Conservation (phyloP, 2,888 invertebrate genomes). For the Himalopsyche anomala region DNA sequence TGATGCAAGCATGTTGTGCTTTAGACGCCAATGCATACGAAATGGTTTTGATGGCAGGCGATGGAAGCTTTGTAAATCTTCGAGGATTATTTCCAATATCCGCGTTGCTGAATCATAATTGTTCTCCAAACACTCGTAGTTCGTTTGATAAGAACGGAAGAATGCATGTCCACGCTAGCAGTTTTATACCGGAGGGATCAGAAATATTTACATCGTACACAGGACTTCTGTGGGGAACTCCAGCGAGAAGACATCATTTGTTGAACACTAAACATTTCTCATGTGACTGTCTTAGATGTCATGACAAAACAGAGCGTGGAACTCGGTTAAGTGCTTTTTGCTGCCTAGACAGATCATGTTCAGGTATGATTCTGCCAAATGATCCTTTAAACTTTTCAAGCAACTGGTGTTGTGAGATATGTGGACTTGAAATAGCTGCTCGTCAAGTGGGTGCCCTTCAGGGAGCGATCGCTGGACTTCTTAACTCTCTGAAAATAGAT, state of each 20-base stretch:
- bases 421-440: conserved; percentile 73
- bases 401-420: conserved; percentile 79
- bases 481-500: conserved; percentile 75
- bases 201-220: conserved; percentile 83
- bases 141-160: conserved; percentile 77
- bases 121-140: conserved; percentile 82
- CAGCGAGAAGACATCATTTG: conserved; percentile 79
- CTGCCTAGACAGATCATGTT: conserved; percentile 76
- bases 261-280: conserved; percentile 82
- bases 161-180: conserved; percentile 79
- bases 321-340: conserved; percentile 77
- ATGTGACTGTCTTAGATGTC: conserved; percentile 81
- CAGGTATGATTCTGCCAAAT: conserved; percentile 78
- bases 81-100: conserved; percentile 83
- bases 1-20: conserved; percentile 78
- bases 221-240: conserved; percentile 82
- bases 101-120: conserved; percentile 83
- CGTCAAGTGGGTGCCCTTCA: conserved; percentile 76
- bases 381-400: conserved; percentile 76
- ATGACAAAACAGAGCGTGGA: conserved; percentile 82
- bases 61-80: conserved; percentile 74
- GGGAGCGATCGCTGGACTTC: conserved; percentile 76
- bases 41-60: conserved; percentile 74
- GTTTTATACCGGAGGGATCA: conserved; percentile 77
- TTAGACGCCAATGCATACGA: conserved; percentile 84